Conservation (phyloP, 2,113 vertebrate species). For the Notiomystis cincta region DNA sequence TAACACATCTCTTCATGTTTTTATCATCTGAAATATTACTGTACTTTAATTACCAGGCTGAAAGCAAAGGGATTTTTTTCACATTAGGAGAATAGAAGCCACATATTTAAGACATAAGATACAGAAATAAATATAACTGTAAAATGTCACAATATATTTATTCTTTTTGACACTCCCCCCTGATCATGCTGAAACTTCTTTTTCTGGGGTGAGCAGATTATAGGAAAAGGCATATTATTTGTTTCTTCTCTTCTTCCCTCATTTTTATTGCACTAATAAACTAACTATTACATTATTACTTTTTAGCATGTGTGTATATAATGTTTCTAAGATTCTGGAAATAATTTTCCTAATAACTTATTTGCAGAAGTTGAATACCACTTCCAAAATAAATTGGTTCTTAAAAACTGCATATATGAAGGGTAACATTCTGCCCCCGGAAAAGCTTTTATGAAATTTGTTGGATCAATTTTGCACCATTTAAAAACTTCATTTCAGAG, state of each 20-base stretch:
- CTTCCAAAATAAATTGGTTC: neutral
- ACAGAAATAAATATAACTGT: neutral
- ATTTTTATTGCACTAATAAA: neutral
- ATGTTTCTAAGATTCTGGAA: neutral
- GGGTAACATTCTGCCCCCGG: neutral
- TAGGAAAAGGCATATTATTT: neutral
- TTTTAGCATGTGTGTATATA: neutral
- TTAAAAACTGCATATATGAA: neutral
- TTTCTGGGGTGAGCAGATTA: neutral
- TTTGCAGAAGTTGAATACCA: neutral
- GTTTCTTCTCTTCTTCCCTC: neutral
- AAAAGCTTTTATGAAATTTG: neutral
- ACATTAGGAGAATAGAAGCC: neutral
- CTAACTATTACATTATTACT: neutral
- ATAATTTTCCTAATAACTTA: neutral
- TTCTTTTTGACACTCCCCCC: neutral
- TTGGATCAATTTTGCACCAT: neutral
- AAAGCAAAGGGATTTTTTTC: constrained; percentile 10
- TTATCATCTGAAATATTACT: neutral
- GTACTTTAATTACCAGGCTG: constrained; percentile 14
- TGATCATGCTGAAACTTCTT: neutral
- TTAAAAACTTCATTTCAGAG: neutral
- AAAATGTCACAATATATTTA: neutral
- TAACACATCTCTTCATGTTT: neutral
- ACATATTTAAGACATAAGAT: neutral